A percentile compares a stretch with the other conserved stretches of the same genome.
Conservation (phyloP, 1,140 invertebrate genomes). For the Penaeus japonicus region DNA sequence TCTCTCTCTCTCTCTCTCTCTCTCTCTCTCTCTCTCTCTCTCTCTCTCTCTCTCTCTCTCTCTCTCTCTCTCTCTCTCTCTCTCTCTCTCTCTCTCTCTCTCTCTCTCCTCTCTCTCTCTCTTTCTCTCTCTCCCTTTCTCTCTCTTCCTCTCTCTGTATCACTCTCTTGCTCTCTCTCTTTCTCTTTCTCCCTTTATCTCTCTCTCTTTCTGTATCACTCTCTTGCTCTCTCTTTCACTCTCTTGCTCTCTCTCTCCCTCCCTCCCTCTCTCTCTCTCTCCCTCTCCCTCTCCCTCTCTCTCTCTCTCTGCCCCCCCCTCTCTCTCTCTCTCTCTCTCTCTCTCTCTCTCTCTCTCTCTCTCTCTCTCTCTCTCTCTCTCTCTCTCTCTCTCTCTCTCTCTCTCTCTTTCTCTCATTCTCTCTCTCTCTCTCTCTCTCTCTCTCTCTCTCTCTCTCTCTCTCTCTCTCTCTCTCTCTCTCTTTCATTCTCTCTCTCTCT, state of each 20-base stretch:
- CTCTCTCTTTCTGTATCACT: no score
- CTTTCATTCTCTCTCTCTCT: not conserved
- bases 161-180: no score
- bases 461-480: not conserved
- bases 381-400: not conserved
- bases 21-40: no score
- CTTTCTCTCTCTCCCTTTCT: no score
- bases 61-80: no score
- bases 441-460: not conserved
- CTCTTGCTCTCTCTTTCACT: not conserved
- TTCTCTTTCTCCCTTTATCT: no score
- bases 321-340: not conserved
- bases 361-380: not conserved
- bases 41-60: no score
- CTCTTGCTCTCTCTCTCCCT: not conserved
- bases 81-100: no score
- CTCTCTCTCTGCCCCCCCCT: not conserved
- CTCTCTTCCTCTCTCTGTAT: no score
- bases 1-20: no score
- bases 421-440: slow-evolving; percentile 30
- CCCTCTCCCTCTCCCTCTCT: not conserved
- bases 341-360: not conserved
- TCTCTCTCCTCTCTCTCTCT: no score
- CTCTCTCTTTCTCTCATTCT: not conserved
- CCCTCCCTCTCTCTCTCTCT: not conserved